Evolutionary conservation across 2,888 invertebrate genomes (phyloP).

Genomic region (Erebia ligea): DNA sequence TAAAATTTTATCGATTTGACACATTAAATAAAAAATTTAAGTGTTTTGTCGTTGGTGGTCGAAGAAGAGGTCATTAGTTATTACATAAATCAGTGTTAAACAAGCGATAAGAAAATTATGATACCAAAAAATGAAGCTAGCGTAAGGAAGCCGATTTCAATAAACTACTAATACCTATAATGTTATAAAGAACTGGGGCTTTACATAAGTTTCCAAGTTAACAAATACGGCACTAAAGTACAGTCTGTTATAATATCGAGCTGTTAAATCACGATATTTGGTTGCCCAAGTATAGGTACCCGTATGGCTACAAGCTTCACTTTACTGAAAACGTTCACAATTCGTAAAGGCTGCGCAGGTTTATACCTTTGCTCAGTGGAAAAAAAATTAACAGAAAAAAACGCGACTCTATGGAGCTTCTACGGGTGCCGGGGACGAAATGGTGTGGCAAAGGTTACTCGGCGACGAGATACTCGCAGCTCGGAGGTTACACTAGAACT

Average conservation of each 20-base stretch:
- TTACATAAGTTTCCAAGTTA: too few species aligned
- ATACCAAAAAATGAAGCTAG: neutral
- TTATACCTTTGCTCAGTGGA: neutral
- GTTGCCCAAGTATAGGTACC: too few species aligned
- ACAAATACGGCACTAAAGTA: too few species aligned
- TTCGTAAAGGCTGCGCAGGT: neutral
- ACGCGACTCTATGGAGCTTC: slow-evolving; percentile 83
- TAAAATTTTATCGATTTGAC: slow-evolving; percentile 13
- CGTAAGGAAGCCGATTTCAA: neutral
- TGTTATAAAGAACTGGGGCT: too few species aligned
- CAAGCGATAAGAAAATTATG: neutral
- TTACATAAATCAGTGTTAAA: neutral
- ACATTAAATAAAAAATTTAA: slow-evolving; percentile 9
- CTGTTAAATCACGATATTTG: too few species aligned
- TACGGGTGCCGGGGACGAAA: slow-evolving; percentile 94
- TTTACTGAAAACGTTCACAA: neutral
- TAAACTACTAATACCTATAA: neutral
- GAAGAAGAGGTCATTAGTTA: slow-evolving; percentile 40
- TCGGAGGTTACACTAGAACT: slow-evolving; percentile 92
- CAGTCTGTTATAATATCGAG: too few species aligned
- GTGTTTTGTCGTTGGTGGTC: slow-evolving; percentile 16
- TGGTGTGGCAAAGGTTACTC: slow-evolving; percentile 96
- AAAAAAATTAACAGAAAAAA: slow-evolving; percentile 61
- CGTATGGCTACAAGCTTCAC: too few species aligned
- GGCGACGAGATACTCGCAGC: slow-evolving; percentile 90